phyloP scores from a whole-genome alignment of 2,797 vertebrate genomes.

The Jordanella pulchra region DNA sequence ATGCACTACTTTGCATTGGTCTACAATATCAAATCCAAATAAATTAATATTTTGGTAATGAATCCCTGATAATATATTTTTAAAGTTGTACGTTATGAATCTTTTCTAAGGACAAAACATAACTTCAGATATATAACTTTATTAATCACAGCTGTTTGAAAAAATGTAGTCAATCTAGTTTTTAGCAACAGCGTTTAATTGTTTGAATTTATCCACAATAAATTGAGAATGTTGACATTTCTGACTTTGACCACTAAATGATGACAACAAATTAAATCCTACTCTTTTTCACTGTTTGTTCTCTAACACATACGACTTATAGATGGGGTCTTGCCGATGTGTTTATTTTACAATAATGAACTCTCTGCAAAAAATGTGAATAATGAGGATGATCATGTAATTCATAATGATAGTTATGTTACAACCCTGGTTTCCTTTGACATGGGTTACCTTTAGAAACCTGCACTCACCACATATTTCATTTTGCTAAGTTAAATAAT shows the following conservation, averaged over 20 bases:
- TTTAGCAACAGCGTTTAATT: too few species aligned
- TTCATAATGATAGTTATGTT: background rate
- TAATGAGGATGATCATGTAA: background rate
- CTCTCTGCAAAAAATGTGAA: background rate
- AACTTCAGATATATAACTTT: too few species aligned
- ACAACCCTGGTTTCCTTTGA: background rate
- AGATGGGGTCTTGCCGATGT: background rate
- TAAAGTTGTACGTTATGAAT: too few species aligned
- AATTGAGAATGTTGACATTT: background rate
- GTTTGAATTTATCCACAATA: background rate
- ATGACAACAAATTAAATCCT: constrained; percentile 12
- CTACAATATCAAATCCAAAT: too few species aligned
- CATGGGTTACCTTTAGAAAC: background rate
- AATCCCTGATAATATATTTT: too few species aligned
- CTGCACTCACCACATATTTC: background rate
- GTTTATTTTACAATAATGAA: background rate
- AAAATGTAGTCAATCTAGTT: too few species aligned
- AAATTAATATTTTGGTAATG: too few species aligned
- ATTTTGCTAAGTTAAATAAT: background rate
- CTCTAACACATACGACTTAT: background rate
- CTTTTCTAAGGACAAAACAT: too few species aligned
- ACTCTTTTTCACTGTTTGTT: background rate
- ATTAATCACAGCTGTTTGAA: too few species aligned
- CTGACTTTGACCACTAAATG: constrained; percentile 46
- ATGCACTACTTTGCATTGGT: too few species aligned